phyloP scores from a whole-genome alignment of 1,140 invertebrate genomes.

The Pinna nobilis region DNA sequence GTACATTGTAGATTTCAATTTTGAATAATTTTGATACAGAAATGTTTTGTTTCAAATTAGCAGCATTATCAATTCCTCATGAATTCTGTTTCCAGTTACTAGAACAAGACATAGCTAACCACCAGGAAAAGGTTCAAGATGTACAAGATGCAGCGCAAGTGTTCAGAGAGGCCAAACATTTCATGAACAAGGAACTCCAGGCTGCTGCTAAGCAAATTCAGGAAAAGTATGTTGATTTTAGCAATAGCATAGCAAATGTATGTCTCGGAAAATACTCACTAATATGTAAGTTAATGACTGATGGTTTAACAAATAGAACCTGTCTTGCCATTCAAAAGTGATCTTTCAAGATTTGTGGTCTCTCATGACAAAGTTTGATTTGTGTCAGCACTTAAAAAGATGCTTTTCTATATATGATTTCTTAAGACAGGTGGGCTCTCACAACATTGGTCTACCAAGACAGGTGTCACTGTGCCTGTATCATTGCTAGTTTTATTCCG shows the following conservation, averaged over 20 bases:
- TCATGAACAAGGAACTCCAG: conserved; percentile 96
- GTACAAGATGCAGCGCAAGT: conserved; percentile 90
- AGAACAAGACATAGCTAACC: conserved; percentile 94
- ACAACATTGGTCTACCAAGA: too few species aligned
- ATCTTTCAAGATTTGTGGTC: too few species aligned
- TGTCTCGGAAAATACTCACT: too few species aligned
- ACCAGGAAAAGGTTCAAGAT: conserved; percentile 93
- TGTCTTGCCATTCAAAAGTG: too few species aligned
- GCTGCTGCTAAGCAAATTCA: conserved; percentile 82
- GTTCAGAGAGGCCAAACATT: conserved; percentile 94
- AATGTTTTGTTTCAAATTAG: background rate
- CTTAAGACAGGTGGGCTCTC: too few species aligned
- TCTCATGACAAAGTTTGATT: too few species aligned
- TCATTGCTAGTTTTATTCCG: too few species aligned
- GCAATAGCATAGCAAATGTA: background rate
- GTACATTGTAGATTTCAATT: too few species aligned
- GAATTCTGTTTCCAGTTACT: conserved; percentile 78
- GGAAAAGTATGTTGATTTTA: conserved; percentile 75
- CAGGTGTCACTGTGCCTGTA: too few species aligned
- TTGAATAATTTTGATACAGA: too few species aligned
- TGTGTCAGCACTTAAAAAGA: background rate
- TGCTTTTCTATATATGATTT: background rate
- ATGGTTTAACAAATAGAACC: too few species aligned
- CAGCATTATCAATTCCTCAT: background rate
- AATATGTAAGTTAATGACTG: too few species aligned